Evolutionary conservation across 2,797 vertebrate species (phyloP).

Genomic region (Vireo griseus): DNA sequence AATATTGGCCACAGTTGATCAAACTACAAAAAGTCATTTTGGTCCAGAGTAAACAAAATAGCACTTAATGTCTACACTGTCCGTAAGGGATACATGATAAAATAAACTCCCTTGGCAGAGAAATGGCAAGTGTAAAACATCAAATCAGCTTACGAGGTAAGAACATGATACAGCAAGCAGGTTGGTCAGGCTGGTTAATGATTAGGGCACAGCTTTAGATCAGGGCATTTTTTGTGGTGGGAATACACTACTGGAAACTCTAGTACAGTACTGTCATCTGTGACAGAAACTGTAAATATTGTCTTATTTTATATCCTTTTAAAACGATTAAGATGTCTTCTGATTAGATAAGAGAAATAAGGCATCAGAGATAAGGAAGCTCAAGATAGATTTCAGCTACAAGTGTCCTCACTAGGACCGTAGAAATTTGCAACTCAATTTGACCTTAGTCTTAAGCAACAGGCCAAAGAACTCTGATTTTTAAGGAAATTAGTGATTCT

Average conservation of each 20-base stretch:
- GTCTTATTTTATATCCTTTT: background rate
- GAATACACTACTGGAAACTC: background rate
- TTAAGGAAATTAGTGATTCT: background rate
- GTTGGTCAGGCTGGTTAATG: background rate
- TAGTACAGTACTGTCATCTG: background rate
- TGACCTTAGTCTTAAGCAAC: background rate
- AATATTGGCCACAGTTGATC: background rate
- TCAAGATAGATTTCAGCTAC: background rate
- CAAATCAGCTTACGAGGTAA: background rate
- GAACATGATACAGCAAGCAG: background rate
- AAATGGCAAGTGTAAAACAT: background rate
- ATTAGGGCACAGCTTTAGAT: background rate
- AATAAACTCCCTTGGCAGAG: background rate
- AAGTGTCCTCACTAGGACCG: background rate
- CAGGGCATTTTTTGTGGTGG: background rate
- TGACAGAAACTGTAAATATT: background rate
- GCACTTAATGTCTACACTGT: background rate
- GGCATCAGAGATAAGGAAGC: background rate
- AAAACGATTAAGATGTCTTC: background rate
- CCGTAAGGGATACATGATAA: rapidly evolving
- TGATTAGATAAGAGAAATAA: background rate
- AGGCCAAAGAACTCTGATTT: background rate
- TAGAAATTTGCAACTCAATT: background rate
- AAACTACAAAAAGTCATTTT: background rate
- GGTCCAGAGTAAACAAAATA: background rate